Conservation (phyloP, 2,888 invertebrate species). For the Scaptomyza flava region DNA sequence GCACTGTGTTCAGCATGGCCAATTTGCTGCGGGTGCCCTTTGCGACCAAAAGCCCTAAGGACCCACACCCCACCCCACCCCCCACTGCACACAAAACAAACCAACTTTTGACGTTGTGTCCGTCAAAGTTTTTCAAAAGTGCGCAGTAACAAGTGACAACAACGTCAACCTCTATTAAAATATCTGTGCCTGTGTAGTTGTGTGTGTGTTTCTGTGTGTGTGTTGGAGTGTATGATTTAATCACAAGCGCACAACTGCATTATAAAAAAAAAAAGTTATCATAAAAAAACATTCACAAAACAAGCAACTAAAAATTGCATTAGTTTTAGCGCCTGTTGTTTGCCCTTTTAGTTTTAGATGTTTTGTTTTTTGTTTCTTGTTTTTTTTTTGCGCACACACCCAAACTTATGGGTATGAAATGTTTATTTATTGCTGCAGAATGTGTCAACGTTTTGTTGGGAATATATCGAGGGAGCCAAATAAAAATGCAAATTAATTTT, state of each 20-base stretch:
- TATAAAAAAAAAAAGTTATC: slow-evolving; percentile 68
- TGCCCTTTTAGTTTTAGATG: slow-evolving; percentile 57
- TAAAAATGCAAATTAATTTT: slow-evolving; percentile 77
- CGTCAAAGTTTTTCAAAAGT: slow-evolving; percentile 67
- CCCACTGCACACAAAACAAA: slow-evolving; percentile 3
- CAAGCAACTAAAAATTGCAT: slow-evolving; percentile 63
- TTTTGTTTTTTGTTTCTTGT: slow-evolving; percentile 40
- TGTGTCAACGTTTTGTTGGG: slow-evolving; percentile 41
- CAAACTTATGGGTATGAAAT: slow-evolving; percentile 27
- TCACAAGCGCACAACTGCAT: slow-evolving; percentile 70
- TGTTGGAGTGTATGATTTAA: slow-evolving; percentile 57
- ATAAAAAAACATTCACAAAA: slow-evolving; percentile 17
- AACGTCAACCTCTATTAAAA: slow-evolving; percentile 39
- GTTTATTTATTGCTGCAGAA: slow-evolving; percentile 59
- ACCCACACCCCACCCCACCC: neutral
- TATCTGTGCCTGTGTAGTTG: slow-evolving; percentile 7
- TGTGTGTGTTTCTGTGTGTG: neutral
- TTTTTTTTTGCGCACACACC: neutral
- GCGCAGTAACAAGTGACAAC: slow-evolving; percentile 68
- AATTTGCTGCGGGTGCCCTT: slow-evolving; percentile 59
- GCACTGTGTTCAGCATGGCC: slow-evolving; percentile 65
- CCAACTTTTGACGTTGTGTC: slow-evolving; percentile 73
- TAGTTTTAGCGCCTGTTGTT: slow-evolving; percentile 61
- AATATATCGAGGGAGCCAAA: slow-evolving; percentile 55
- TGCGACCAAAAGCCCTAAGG: slow-evolving; percentile 2